These are phyloP conservation scores for Neosalanx taihuensis DNA, from an alignment of 2,797 vertebrate genomes.

Conservation along the genomic window DNA sequence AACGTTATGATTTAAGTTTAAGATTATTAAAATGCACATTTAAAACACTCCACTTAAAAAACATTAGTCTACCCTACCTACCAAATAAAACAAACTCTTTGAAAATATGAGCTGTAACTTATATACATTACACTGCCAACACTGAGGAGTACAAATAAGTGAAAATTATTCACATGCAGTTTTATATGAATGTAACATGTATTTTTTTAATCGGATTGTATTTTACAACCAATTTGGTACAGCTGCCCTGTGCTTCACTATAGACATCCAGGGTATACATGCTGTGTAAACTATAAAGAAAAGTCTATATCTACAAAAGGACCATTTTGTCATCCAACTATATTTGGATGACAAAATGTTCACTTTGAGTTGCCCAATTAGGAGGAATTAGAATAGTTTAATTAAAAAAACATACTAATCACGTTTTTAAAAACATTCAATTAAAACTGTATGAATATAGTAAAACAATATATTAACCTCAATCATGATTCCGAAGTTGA, in stretches of 20 bases:
- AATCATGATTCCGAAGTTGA: slow-evolving; percentile 6
- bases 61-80: no score
- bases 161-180: neutral
- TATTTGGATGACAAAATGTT: neutral
- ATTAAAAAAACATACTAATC: neutral
- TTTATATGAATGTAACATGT: neutral
- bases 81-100: neutral
- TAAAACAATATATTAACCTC: neutral
- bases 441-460: no score
- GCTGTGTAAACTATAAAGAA: neutral
- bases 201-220: no score
- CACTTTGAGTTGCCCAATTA: neutral
- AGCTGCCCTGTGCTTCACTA: neutral
- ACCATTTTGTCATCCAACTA: neutral
- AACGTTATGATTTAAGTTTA: neutral
- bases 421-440: neutral
- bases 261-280: neutral
- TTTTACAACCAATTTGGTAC: neutral
- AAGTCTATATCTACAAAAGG: neutral
- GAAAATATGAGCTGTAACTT: neutral
- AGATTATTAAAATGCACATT: neutral
- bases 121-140: neutral
- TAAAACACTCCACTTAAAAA: neutral
- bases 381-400: neutral
- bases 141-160: neutral